These are phyloP conservation scores for Parascotia fuliginaria DNA, from an alignment of 2,888 invertebrate species.

Conservation along the genomic window DNA sequence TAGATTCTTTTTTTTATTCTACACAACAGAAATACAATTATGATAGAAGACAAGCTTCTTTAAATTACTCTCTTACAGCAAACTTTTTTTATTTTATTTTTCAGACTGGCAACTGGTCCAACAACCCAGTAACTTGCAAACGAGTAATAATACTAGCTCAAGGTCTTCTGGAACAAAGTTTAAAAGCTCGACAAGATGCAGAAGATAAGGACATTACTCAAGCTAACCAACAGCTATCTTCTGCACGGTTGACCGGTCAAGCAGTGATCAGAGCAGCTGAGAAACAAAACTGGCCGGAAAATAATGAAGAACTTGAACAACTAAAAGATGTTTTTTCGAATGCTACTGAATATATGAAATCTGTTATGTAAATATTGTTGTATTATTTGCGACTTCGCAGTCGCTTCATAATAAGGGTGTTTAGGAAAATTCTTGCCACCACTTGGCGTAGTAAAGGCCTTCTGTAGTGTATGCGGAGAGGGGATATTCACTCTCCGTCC, in stretches of 20 bases:
- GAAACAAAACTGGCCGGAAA: slow-evolving; percentile 78
- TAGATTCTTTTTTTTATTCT: too few species aligned
- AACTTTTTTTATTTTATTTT: slow-evolving; percentile 40
- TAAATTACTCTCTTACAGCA: too few species aligned
- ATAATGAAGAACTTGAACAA: slow-evolving; percentile 57
- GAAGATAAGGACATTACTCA: slow-evolving; percentile 78
- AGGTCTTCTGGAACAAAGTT: slow-evolving; percentile 85
- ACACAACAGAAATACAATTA: too few species aligned
- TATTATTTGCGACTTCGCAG: too few species aligned
- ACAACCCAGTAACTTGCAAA: slow-evolving; percentile 84
- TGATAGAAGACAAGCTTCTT: too few species aligned
- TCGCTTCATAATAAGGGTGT: too few species aligned
- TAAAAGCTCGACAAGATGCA: slow-evolving; percentile 80
- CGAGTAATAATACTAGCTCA: slow-evolving; percentile 87
- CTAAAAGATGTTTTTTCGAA: slow-evolving; percentile 60
- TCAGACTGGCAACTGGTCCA: slow-evolving; percentile 83
- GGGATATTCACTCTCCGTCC: too few species aligned
- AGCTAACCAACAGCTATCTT: slow-evolving; percentile 85
- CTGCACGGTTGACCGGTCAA: slow-evolving; percentile 85
- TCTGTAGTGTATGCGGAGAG: too few species aligned
- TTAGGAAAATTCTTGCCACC: too few species aligned
- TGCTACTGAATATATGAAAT: slow-evolving; percentile 79
- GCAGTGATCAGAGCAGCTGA: slow-evolving; percentile 82
- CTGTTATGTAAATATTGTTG: slow-evolving; percentile 57
- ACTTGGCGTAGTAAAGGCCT: too few species aligned